These are phyloP conservation scores for Lagorchestes hirsutus DNA, from an alignment of 2,797 vertebrate species.

Conservation along the genomic window DNA sequence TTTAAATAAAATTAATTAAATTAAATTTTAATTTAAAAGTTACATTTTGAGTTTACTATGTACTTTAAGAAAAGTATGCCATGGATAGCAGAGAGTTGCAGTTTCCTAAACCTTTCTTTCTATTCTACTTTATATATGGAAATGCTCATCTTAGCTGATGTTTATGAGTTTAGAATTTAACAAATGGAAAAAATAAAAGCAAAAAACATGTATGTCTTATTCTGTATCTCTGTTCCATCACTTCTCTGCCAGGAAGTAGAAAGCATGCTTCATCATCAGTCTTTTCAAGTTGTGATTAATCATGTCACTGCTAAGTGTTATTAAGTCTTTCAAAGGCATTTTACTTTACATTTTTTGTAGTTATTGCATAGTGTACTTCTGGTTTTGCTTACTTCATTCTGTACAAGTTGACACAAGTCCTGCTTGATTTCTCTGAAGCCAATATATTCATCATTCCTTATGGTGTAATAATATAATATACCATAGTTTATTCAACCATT, in stretches of 20 bases:
- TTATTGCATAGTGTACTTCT: background rate
- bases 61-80: background rate
- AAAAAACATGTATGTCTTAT: background rate
- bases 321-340: background rate
- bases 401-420: background rate
- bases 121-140: background rate
- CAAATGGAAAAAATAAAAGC: background rate
- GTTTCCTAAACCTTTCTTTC: background rate
- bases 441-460: background rate
- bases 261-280: background rate
- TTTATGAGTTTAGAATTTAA: background rate
- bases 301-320: background rate
- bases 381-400: background rate
- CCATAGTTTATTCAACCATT: background rate
- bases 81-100: background rate
- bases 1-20: too few relatives aligned
- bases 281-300: background rate
- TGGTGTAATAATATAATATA: background rate
- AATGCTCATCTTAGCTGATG: background rate
- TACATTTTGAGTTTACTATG: background rate
- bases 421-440: background rate
- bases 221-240: background rate
- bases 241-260: background rate
- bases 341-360: background rate
- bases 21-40: background rate